A percentile compares a stretch with the other conserved stretches of the same genome.
Conservation (phyloP, 2,797 vertebrate species). For the Pangasius larnaudii region DNA sequence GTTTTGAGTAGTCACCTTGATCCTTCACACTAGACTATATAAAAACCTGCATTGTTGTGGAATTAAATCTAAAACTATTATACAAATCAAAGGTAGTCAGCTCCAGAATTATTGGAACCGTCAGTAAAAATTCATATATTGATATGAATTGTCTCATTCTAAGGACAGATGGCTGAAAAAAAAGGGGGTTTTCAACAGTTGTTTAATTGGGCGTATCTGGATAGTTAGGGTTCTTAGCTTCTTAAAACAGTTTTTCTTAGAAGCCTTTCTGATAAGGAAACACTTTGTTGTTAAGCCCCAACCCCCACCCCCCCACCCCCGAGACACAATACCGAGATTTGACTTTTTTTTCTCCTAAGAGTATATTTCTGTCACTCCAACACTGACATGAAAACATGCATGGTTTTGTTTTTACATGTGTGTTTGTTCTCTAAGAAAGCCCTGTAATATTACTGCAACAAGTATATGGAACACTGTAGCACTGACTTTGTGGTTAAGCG, state of each 20-base stretch:
- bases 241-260: background rate
- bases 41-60: background rate
- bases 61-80: background rate
- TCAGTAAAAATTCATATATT: background rate
- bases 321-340: background rate
- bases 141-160: background rate
- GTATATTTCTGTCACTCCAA: background rate
- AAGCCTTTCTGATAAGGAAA: slow-evolving; percentile 5
- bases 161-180: background rate
- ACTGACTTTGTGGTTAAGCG: background rate
- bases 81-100: background rate
- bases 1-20: background rate
- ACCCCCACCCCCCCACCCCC: too few species aligned
- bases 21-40: background rate
- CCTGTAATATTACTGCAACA: background rate
- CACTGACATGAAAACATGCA: background rate
- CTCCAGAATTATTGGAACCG: background rate
- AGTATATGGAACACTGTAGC: background rate
- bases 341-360: background rate
- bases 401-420: background rate
- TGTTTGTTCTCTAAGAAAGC: background rate
- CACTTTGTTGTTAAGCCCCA: background rate
- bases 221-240: background rate
- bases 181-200: background rate
- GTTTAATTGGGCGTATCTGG: background rate